Percentiles rank a stretch among this genome's conserved stretches.
Conservation (phyloP, 2,888 invertebrate species). For the Rhabditophanes sp. region DNA sequence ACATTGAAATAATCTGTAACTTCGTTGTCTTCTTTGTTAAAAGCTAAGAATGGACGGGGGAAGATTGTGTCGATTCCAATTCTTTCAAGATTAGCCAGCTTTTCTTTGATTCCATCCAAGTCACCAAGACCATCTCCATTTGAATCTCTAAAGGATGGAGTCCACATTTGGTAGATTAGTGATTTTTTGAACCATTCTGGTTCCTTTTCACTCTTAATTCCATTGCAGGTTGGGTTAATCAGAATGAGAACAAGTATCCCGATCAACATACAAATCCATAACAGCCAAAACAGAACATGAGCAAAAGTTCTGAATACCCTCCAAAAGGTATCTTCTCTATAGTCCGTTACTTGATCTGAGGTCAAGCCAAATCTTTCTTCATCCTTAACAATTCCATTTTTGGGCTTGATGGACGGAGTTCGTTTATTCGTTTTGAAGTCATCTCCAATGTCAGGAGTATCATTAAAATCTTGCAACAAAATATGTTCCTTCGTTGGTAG, state of each 20-base stretch:
- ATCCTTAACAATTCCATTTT: no score
- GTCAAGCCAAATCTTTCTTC: constrained; percentile 13
- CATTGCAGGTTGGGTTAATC: constrained; percentile 24
- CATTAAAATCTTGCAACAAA: no score
- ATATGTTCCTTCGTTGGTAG: no score
- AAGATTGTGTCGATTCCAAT: constrained; percentile 14
- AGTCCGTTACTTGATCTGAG: constrained; percentile 17
- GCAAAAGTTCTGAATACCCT: constrained; percentile 15
- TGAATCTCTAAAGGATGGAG: constrained; percentile 67
- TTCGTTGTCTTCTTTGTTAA: constrained; percentile 45
- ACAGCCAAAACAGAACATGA: constrained; percentile 23
- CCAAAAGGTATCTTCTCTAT: constrained; percentile 23
- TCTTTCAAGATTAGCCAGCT: constrained; percentile 10
- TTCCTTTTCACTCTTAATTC: constrained; percentile 6
- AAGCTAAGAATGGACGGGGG: constrained; percentile 15
- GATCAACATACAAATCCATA: constrained; percentile 26
- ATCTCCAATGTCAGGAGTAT: no score
- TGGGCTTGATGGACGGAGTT: no score
- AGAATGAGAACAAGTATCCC: constrained; percentile 21
- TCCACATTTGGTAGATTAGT: constrained; percentile 57
- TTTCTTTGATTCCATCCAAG: constrained; percentile 53
- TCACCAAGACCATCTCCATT: constrained; percentile 71
- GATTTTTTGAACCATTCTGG: constrained; percentile 36
- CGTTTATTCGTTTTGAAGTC: no score
- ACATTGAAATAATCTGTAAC: constrained; percentile 56